Base-by-base conservation (phyloP, 2,888 invertebrate species). In the Rhingia campestris region DNA sequence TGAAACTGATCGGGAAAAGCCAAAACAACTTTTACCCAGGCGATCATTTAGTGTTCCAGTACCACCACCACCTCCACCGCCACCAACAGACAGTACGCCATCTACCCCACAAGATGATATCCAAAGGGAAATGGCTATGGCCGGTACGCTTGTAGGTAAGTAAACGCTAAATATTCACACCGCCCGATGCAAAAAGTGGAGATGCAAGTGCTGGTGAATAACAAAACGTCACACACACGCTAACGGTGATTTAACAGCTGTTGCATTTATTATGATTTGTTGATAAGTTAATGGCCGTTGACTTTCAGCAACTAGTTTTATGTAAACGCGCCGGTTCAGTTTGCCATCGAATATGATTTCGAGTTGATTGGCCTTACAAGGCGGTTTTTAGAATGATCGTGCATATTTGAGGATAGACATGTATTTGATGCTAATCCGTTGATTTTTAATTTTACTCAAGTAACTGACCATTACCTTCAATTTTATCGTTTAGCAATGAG, bases 11-110 rank as follows among this genome's bases (percentile, higher is more conserved):
- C 87, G 87, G 0, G 89, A 89, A 58, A 86, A 88, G n/a, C 87
- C 88, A 37, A 87, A 87, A 54, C 84, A 85, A 22, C 53, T 86
- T 33, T 73, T 84, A 32, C 67, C 69, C 5, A 70, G 72, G 4
- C 88, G 90, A 69, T 85, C 91, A 80, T 85, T 89, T 81, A 88
- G 89, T 72, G 88, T 91, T 91, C 88, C 92, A 32, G 49, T 49
- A 7, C 91, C 92, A 2, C 89, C 92, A n/a, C 92, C 92, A 10
- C 91, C 92, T 7, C 92, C 92, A 33, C 91, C 92, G 84, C 91
- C 92, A 80, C 92, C 92, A 1, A 90, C 92, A 22, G 88, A 88
- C 3, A 88, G 87, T 10, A 77, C 87, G 12, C 86, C 89, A 6
- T 84, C 87, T 10, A 89, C 91, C 4, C 89, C 90, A 5, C 88